Percentiles rank a stretch among this genome's conserved stretches.
These are phyloP conservation scores for Caenorhabditis virilis DNA, from an alignment of 2,888 invertebrate genomes.

Conservation along the genomic window DNA sequence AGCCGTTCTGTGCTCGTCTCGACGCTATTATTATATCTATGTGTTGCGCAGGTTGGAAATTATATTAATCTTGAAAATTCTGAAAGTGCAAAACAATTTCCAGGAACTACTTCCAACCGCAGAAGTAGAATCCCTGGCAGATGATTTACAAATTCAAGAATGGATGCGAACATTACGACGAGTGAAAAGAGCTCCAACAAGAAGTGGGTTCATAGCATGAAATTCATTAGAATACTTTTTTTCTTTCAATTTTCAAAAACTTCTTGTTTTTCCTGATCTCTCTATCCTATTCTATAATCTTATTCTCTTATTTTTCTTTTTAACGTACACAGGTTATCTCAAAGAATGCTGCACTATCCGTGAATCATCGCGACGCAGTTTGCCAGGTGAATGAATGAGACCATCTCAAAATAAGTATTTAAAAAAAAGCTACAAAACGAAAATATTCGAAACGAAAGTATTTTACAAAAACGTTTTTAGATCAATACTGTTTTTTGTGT, in stretches of 20 bases:
- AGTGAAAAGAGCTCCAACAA: slow-evolving; percentile 56
- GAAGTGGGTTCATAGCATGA: slow-evolving; percentile 47
- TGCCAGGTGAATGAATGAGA: slow-evolving; percentile 40
- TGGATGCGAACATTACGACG: slow-evolving; percentile 62
- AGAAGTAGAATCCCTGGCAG: slow-evolving; percentile 36
- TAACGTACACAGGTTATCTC: slow-evolving; percentile 38
- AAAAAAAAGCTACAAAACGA: not conserved
- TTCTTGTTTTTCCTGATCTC: slow-evolving; percentile 13
- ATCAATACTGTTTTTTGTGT: no score
- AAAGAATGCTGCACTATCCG: slow-evolving; percentile 51
- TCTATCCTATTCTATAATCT: slow-evolving; percentile 10
- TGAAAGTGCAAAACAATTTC: slow-evolving; percentile 1
- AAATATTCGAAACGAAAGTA: no score
- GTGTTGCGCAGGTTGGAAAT: slow-evolving; percentile 23
- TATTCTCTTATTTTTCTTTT: slow-evolving; percentile 4
- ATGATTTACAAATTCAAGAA: slow-evolving; percentile 61
- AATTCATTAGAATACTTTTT: slow-evolving; percentile 9
- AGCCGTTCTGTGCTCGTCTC: slow-evolving; percentile 28
- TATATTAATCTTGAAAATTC: not conserved
- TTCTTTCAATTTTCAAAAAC: slow-evolving; percentile 4
- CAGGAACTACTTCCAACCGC: slow-evolving; percentile 35
- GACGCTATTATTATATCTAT: slow-evolving; percentile 16
- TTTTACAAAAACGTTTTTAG: no score
- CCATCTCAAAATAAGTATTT: not conserved
- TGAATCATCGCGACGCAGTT: slow-evolving; percentile 31